phyloP scores from a whole-genome alignment of 2,888 invertebrate genomes.

The Drosophila glabriapex region DNA sequence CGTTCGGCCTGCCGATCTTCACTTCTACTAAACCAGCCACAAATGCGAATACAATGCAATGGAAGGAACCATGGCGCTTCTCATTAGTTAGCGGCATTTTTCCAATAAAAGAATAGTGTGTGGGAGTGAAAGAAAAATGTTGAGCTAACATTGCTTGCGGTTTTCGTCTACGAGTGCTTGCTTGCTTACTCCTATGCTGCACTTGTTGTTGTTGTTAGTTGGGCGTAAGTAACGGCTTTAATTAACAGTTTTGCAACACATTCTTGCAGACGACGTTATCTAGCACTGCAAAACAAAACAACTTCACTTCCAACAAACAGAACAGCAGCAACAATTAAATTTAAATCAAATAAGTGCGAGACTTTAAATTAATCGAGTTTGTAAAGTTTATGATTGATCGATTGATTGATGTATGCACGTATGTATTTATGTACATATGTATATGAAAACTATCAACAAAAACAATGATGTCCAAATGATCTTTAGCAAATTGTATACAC shows the following conservation, averaged over 20 bases:
- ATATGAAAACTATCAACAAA: not conserved
- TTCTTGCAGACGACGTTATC: conserved; percentile 1
- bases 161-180: not conserved
- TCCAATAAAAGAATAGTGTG: conserved; percentile 2
- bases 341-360: not conserved
- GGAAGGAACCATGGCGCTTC: conserved; percentile 18
- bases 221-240: conserved; percentile 22
- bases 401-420: conserved; percentile 1
- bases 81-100: conserved; percentile 41
- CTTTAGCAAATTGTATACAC: conserved; percentile 12
- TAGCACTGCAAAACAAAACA: conserved; percentile 6
- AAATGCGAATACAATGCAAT: conserved; percentile 1
- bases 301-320: not conserved
- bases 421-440: not conserved
- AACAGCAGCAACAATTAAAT: not conserved
- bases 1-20: conserved; percentile 54
- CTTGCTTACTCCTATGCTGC: not conserved
- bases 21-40: conserved; percentile 3
- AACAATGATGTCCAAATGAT: not conserved
- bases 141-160: not conserved
- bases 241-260: conserved; percentile 12
- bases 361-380: not conserved
- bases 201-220: not conserved
- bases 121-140: not conserved
- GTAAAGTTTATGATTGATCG: not conserved